These are phyloP conservation scores for Galeopsomyia nigrocyanea DNA, from an alignment of 2,888 invertebrate genomes.

Conservation along the genomic window DNA sequence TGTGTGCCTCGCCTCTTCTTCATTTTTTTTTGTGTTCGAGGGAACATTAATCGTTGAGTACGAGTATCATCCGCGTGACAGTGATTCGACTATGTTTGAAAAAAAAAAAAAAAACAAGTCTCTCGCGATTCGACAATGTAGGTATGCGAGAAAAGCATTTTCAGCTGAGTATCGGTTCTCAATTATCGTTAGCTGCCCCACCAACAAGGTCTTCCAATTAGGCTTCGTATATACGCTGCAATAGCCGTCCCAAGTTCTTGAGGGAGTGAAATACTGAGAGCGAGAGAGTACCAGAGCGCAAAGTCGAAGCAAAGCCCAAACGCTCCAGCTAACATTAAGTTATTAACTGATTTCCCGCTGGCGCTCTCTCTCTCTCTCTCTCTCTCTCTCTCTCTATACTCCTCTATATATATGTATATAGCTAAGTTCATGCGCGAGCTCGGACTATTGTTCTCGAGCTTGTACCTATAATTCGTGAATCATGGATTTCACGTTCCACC, in stretches of 20 bases:
- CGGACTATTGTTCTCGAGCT: not conserved
- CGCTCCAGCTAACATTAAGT: slow-evolving; percentile 15
- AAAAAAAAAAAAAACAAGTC: slow-evolving; percentile 19
- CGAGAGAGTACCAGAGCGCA: not conserved
- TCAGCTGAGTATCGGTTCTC: slow-evolving; percentile 2
- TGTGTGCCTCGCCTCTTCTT: too few species aligned
- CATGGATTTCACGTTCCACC: not conserved
- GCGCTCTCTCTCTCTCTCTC: too few species aligned
- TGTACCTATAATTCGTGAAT: slow-evolving; percentile 2
- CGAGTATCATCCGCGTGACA: slow-evolving; percentile 36
- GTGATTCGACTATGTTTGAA: slow-evolving; percentile 26
- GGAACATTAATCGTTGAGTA: slow-evolving; percentile 27
- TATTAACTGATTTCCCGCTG: slow-evolving; percentile 22
- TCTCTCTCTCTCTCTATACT: too few species aligned
- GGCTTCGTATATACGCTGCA: too few species aligned
- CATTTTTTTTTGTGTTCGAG: not conserved
- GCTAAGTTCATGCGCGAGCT: too few species aligned
- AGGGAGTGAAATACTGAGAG: slow-evolving; percentile 20
- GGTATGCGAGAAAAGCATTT: slow-evolving; percentile 13
- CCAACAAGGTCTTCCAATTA: slow-evolving; percentile 37
- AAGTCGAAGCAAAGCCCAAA: too few species aligned
- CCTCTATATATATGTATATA: too few species aligned
- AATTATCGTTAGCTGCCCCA: slow-evolving; percentile 19
- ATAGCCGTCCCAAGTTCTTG: slow-evolving; percentile 7
- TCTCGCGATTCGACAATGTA: not conserved